Conservation (phyloP, 2,113 vertebrate genomes). For the Semicossyphus pulcher region DNA sequence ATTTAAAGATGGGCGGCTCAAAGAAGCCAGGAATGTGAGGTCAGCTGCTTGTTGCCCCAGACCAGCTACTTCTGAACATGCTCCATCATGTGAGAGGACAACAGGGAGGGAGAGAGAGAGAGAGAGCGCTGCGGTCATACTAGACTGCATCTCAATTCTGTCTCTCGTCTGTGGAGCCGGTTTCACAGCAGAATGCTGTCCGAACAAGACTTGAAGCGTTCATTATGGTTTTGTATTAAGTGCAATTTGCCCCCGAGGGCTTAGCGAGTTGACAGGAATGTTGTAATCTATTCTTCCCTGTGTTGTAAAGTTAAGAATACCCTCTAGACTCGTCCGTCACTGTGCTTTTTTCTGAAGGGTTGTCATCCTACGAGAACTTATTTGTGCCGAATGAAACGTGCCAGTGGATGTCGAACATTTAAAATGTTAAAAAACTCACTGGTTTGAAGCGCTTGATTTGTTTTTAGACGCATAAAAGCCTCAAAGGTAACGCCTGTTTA, state of each 20-base stretch:
- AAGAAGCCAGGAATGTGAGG: slow-evolving; percentile 49
- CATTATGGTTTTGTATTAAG: slow-evolving; percentile 51
- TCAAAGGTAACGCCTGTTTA: slow-evolving; percentile 46
- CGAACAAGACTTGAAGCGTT: slow-evolving; percentile 67
- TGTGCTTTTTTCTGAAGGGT: slow-evolving; percentile 47
- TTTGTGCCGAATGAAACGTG: slow-evolving; percentile 57
- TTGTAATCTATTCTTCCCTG: slow-evolving; percentile 53
- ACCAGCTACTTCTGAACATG: slow-evolving; percentile 33
- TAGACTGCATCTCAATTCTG: slow-evolving; percentile 36
- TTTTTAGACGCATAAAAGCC: slow-evolving; percentile 38
- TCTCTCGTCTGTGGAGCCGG: slow-evolving; percentile 30
- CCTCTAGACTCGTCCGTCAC: slow-evolving; percentile 22
- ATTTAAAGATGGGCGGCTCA: slow-evolving; percentile 19
- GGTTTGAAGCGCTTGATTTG: slow-evolving; percentile 31
- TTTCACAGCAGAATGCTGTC: slow-evolving; percentile 45
- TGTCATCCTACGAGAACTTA: slow-evolving; percentile 11
- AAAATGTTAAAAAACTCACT: slow-evolving; percentile 25
- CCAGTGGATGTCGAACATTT: slow-evolving; percentile 36
- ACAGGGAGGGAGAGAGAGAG: too few relatives aligned
- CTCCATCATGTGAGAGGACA: slow-evolving; percentile 54
- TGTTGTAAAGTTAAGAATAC: slow-evolving; percentile 37
- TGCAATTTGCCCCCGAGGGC: slow-evolving; percentile 45
- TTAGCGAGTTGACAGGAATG: slow-evolving; percentile 28
- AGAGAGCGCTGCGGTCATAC: slow-evolving; percentile 30
- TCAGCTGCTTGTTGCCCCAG: slow-evolving; percentile 28